phyloP scores from a whole-genome alignment of 64 coral and sea anemone genomes.

The Porites lutea region DNA sequence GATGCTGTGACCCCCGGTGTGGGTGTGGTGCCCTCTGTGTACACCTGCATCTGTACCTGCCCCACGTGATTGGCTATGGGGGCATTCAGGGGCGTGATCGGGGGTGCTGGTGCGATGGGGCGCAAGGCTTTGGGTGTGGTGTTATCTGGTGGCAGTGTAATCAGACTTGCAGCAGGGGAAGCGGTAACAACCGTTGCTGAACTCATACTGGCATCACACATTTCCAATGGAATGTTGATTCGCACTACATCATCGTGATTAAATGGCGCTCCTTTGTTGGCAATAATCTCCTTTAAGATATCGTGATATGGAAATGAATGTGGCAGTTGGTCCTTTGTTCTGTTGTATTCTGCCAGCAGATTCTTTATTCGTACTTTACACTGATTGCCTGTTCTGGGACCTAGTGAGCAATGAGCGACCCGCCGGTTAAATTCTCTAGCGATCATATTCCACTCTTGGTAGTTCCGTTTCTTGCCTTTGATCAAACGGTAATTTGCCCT shows the following conservation, averaged over 20 bases:
- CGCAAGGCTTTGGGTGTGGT: background rate
- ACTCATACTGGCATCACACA: background rate
- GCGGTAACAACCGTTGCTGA: background rate
- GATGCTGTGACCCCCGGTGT: background rate
- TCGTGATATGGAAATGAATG: constrained; percentile 83
- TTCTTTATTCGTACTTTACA: constrained; percentile 95
- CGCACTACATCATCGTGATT: constrained; percentile 44
- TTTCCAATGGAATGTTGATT: constrained; percentile 30
- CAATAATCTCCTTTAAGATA: constrained; percentile 70
- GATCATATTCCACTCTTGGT: constrained; percentile 92
- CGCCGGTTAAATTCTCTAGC: constrained; percentile 84
- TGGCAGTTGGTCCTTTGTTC: constrained; percentile 69
- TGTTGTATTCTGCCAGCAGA: constrained; percentile 84
- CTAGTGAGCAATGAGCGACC: constrained; percentile 53
- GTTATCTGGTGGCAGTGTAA: background rate
- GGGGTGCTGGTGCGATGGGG: constrained; percentile 23
- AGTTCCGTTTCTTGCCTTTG: constrained; percentile 81
- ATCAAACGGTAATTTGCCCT: constrained; percentile 77
- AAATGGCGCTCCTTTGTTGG: constrained; percentile 23
- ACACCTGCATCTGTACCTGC: constrained; percentile 17
- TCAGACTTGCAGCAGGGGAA: constrained; percentile 1
- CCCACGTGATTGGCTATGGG: background rate
- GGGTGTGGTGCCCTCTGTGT: background rate
- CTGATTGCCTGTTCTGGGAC: constrained; percentile 87
- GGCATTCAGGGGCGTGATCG: constrained; percentile 23